Percentiles rank a stretch among this genome's conserved stretches.
Conservation (phyloP, 2,888 invertebrate species). For the Agrotis ipsilon region DNA sequence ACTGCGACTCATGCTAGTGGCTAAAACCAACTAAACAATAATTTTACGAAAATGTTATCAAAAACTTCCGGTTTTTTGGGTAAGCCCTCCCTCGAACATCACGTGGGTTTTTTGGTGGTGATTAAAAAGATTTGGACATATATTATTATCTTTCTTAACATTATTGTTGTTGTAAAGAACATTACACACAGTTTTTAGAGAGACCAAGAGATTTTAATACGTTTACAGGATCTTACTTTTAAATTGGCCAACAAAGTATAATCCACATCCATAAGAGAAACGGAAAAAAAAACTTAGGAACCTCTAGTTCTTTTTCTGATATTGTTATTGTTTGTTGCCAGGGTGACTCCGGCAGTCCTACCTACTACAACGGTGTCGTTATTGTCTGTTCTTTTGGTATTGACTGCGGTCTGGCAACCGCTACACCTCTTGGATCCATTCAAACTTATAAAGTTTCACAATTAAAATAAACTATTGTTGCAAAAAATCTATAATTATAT, state of each 20-base stretch:
- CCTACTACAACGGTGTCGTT: conserved; percentile 74
- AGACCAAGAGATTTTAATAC: background rate
- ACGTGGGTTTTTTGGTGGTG: background rate
- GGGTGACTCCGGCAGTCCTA: conserved; percentile 78
- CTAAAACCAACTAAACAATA: background rate
- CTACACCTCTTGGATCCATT: conserved; percentile 72
- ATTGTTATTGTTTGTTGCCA: conserved; percentile 62
- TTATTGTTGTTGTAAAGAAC: conserved; percentile 4
- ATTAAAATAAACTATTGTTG: too few relatives aligned
- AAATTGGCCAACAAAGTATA: too few relatives aligned
- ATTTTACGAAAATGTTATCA: background rate
- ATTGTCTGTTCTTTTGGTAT: conserved; percentile 77
- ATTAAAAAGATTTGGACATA: background rate
- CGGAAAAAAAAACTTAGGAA: too few relatives aligned
- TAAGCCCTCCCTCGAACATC: background rate
- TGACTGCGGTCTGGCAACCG: conserved; percentile 69
- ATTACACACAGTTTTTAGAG: conserved; percentile 4
- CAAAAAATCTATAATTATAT: too few relatives aligned
- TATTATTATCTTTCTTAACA: background rate
- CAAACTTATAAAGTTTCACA: too few relatives aligned
- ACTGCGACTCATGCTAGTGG: background rate
- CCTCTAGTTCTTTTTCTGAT: too few relatives aligned
- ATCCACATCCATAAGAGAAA: too few relatives aligned
- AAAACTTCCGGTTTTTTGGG: background rate
- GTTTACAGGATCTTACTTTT: too few relatives aligned